Evolutionary conservation across 2,113 vertebrate genomes (phyloP), one percentile per base, ranked within the genome.

Genomic region (Poicephalus meyeri): DNA sequence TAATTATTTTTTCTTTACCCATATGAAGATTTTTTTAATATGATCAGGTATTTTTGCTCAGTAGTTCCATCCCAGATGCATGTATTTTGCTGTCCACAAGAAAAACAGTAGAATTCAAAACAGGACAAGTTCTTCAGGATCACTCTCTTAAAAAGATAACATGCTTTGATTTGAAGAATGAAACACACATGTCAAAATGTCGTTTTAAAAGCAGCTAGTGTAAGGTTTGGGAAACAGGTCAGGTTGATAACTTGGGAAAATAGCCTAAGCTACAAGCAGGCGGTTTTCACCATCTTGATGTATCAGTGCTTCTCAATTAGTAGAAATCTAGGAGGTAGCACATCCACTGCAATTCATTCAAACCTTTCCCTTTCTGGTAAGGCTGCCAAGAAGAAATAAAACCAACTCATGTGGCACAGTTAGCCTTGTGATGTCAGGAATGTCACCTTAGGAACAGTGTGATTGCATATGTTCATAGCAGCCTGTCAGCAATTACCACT

Each of bases 31-130:
- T 39, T 61, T 83, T 39, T 88, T 95, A 82, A 69, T 1, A 11
- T 52, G 84, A 68, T 86, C 46, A 72, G 84, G 42, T 71, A 37
- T 64, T 91, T 91, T 37, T 64, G 44, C 72, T 88, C 41, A 84
- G 56, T 88, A 79, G 49, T 91, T 92, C 92, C 60, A 69, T 68
- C 49, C 77, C 42, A 91, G 53, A 81, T 41, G 19, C 53, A 37
- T 74, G 50, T 80, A 46, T 89, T 90, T 88, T 92, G 55, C 61
- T 74, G 65, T 92, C 82, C 72, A 46, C 52, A 78, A 47, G 80
- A 71, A 74, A 88, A 95, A 46, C 8, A 82, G 28, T 63, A 86
- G 88, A 92, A 86, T 88, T 96, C 73, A 80, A 93, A 95, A 29
- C 52, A 88, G 73, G 91, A 71, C 39, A 78, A 61, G 24, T 55